Percentiles rank a stretch among this genome's conserved stretches.
These are phyloP conservation scores for Blennius ocellaris DNA, from an alignment of 2,113 vertebrate species.

Conservation along the genomic window DNA sequence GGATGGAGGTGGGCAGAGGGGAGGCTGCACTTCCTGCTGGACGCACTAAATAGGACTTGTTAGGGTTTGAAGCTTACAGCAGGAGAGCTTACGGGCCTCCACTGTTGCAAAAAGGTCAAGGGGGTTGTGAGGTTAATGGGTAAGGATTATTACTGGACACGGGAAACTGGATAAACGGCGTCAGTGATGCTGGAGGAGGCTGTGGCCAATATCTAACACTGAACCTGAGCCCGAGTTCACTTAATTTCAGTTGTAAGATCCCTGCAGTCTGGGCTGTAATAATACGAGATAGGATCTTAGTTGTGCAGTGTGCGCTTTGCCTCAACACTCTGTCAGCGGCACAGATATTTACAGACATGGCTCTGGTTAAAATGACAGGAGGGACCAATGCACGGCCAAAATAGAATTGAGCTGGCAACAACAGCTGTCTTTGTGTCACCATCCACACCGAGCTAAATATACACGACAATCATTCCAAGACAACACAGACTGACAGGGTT, in stretches of 20 bases:
- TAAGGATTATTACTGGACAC: slow-evolving; percentile 41
- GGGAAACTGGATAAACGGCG: slow-evolving; percentile 31
- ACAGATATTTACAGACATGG: slow-evolving; percentile 68
- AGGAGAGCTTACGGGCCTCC: slow-evolving; percentile 43
- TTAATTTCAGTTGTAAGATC: slow-evolving; percentile 43
- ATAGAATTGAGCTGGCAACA: slow-evolving; percentile 70
- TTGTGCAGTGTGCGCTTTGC: slow-evolving; percentile 38
- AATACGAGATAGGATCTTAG: slow-evolving; percentile 58
- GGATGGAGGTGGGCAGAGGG: background rate
- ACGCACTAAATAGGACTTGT: slow-evolving; percentile 42
- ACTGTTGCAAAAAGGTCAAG: slow-evolving; percentile 50
- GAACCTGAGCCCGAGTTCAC: slow-evolving; percentile 16
- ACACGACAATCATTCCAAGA: slow-evolving; percentile 69
- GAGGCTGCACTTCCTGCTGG: slow-evolving; percentile 41
- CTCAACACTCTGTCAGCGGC: slow-evolving; percentile 53
- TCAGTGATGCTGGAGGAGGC: background rate
- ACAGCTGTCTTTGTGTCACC: slow-evolving; percentile 78
- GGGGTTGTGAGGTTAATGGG: slow-evolving; percentile 36
- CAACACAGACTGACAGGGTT: slow-evolving; percentile 33
- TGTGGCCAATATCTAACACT: slow-evolving; percentile 19
- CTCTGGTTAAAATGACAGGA: slow-evolving; percentile 61
- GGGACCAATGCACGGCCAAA: slow-evolving; percentile 51
- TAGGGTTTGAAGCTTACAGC: slow-evolving; percentile 41
- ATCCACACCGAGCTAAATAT: slow-evolving; percentile 65
- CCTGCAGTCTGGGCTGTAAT: slow-evolving; percentile 42